These are phyloP conservation scores for Myotis daubentonii DNA, from an alignment of 2,797 vertebrate genomes.

Conservation along the genomic window DNA sequence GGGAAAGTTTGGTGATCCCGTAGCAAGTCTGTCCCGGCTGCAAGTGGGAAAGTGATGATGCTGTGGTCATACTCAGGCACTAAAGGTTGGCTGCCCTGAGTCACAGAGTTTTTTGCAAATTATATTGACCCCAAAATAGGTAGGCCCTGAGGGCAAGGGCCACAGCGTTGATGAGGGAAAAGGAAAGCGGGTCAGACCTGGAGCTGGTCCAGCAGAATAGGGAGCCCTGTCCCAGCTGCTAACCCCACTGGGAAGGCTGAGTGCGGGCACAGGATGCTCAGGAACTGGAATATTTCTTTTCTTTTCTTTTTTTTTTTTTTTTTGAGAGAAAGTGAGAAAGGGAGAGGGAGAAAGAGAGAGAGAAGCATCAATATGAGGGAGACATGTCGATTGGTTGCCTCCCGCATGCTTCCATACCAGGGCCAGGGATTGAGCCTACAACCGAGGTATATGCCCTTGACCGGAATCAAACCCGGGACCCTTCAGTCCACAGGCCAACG, in stretches of 20 bases:
- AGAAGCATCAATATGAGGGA: no score
- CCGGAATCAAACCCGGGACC: no score
- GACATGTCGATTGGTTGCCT: no score
- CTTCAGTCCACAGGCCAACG: no score
- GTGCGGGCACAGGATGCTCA: neutral
- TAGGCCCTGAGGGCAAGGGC: neutral
- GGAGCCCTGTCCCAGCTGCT: neutral
- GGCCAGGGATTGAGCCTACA: no score
- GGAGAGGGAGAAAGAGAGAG: no score
- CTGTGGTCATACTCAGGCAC: no score
- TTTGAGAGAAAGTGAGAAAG: no score
- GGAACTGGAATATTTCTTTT: neutral
- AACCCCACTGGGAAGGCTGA: neutral
- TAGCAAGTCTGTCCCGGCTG: neutral
- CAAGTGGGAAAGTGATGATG: accelerated
- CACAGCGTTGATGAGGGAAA: neutral
- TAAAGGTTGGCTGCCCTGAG: neutral
- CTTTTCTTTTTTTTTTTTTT: no score
- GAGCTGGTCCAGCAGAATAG: neutral
- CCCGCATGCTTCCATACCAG: no score
- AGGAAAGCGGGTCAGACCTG: neutral
- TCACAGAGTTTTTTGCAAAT: neutral
- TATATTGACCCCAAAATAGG: neutral
- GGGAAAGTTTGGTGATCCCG: no score
- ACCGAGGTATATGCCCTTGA: no score